Conservation (phyloP, 2,113 vertebrate genomes). For the Orcinus orca region DNA sequence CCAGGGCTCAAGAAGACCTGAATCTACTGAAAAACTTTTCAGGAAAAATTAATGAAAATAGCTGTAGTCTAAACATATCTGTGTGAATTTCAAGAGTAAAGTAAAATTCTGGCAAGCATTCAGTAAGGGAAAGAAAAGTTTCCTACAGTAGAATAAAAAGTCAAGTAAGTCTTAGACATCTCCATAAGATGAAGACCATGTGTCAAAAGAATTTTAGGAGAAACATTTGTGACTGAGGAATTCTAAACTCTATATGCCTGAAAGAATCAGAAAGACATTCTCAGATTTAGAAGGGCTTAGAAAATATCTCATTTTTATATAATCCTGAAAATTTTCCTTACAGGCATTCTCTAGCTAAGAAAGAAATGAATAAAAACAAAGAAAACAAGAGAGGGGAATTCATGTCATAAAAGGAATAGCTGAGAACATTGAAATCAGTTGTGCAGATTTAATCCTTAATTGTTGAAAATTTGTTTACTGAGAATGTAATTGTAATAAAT, state of each 20-base stretch:
- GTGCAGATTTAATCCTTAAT: conserved; percentile 33
- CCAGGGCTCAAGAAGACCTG: not conserved
- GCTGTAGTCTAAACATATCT: not conserved
- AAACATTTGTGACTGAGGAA: not conserved
- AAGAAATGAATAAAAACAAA: not conserved
- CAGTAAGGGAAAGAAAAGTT: not conserved
- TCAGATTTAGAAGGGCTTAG: conserved; percentile 43
- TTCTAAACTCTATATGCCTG: not conserved
- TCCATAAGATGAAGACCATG: not conserved
- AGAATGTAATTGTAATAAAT: conserved; percentile 22
- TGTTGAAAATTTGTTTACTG: conserved; percentile 35
- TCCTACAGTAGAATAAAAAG: not conserved
- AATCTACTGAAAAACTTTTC: conserved; percentile 4
- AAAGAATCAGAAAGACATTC: conserved; percentile 32
- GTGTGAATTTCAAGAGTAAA: conserved; percentile 41
- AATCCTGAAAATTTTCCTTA: not conserved
- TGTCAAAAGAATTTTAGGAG: conserved; percentile 27
- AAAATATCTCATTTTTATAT: conserved; percentile 4
- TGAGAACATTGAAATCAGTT: not conserved
- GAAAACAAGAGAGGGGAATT: not conserved
- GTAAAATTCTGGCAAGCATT: conserved; percentile 27
- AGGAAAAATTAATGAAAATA: conserved; percentile 45
- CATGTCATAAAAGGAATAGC: not conserved
- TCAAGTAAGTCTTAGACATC: not conserved
- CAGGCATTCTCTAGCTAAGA: not conserved